Evolutionary conservation across 1,140 invertebrate genomes (phyloP).

Genomic region (Neomicropteryx cornuta): DNA sequence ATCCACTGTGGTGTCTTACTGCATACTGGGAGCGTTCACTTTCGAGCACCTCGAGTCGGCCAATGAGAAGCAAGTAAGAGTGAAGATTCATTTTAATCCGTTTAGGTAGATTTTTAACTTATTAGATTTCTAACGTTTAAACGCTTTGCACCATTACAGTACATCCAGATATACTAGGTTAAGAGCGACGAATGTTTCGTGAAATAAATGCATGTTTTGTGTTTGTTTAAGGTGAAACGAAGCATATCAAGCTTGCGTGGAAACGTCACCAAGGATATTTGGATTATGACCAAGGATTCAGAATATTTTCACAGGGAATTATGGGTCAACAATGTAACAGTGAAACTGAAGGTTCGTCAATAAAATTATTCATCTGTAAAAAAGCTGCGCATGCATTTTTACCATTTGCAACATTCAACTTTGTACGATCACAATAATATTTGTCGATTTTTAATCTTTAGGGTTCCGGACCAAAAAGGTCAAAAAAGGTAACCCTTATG

Average conservation of each 20-base stretch:
- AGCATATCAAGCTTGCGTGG: slow-evolving; percentile 61
- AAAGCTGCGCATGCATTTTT: no score
- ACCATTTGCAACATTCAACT: no score
- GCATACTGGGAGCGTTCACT: slow-evolving; percentile 74
- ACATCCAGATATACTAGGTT: no score
- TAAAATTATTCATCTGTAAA: not conserved
- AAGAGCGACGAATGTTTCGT: no score
- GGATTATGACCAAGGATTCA: slow-evolving; percentile 59
- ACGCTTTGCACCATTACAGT: no score
- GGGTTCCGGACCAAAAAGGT: not conserved
- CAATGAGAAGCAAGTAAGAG: slow-evolving; percentile 61
- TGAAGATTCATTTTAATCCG: not conserved
- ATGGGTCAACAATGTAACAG: slow-evolving; percentile 54
- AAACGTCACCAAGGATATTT: slow-evolving; percentile 68
- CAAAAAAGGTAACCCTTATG: slow-evolving; percentile 3
- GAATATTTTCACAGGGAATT: slow-evolving; percentile 56
- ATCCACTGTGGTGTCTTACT: slow-evolving; percentile 78
- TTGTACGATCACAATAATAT: no score
- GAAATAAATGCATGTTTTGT: slow-evolving; percentile 7
- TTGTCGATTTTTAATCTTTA: not conserved
- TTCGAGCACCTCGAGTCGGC: slow-evolving; percentile 70
- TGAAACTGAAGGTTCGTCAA: slow-evolving; percentile 40
- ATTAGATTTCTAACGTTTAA: no score
- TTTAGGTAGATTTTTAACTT: no score
- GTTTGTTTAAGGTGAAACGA: slow-evolving; percentile 55